These are phyloP conservation scores for Tenthredo notha DNA, from an alignment of 2,888 invertebrate genomes.

Conservation along the genomic window DNA sequence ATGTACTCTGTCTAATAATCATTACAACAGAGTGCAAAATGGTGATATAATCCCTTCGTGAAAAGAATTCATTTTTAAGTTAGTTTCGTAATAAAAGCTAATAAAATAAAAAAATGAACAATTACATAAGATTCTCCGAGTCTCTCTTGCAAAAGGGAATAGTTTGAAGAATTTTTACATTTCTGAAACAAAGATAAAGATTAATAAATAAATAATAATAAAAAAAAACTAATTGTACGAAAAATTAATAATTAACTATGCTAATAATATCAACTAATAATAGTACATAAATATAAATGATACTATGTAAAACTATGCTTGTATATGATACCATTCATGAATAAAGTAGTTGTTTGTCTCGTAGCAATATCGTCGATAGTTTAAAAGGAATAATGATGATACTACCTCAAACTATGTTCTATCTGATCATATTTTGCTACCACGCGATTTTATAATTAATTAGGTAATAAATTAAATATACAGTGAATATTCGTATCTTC, in stretches of 20 bases:
- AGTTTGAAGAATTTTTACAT: conserved; percentile 63
- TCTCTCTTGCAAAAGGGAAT: conserved; percentile 26
- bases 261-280: conserved; percentile 63
- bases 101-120: conserved; percentile 39
- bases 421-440: not conserved
- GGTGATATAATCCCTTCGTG: conserved; percentile 2
- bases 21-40: conserved; percentile 27
- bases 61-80: conserved; percentile 46
- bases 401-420: conserved; percentile 10
- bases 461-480: not conserved
- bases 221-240: conserved; percentile 58
- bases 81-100: conserved; percentile 45
- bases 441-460: not conserved
- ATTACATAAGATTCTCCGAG: conserved; percentile 30
- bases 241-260: conserved; percentile 62
- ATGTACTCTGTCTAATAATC: conserved; percentile 14
- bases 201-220: not conserved
- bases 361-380: conserved; percentile 61
- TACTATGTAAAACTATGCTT: conserved; percentile 71
- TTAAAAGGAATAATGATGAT: not conserved
- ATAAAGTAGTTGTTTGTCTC: conserved; percentile 75
- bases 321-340: conserved; percentile 74
- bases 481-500: too few species aligned
- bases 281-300: conserved; percentile 65
- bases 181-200: conserved; percentile 54